Percentiles rank a stretch among this genome's conserved stretches.
Evolutionary conservation across 2,888 invertebrate genomes (phyloP).

Genomic region (Drosophila limbata): DNA sequence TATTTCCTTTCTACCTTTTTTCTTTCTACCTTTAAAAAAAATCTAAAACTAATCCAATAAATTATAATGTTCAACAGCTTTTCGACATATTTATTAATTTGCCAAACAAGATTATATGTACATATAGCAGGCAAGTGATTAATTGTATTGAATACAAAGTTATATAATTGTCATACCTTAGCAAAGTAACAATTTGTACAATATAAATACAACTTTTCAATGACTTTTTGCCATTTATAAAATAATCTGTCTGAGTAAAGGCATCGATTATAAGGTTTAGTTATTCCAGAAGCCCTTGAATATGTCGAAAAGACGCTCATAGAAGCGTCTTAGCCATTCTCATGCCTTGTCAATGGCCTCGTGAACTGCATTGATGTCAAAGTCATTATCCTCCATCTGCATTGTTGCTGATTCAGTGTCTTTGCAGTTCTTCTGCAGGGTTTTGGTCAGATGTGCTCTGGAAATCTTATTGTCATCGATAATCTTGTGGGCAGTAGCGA

Average conservation of each 20-base stretch:
- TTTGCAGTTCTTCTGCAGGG: conserved; percentile 73
- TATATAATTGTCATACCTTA: background rate
- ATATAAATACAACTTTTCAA: background rate
- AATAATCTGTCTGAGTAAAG: background rate
- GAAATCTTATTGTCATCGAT: conserved; percentile 74
- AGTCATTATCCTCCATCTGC: conserved; percentile 41
- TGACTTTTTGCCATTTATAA: background rate
- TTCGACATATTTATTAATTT: conserved; percentile 2
- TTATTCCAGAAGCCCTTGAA: conserved; percentile 62
- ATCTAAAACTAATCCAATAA: too few relatives aligned
- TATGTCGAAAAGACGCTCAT: conserved; percentile 71
- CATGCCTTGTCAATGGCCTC: conserved; percentile 67
- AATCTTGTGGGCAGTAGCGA: conserved; percentile 70
- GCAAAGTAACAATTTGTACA: background rate
- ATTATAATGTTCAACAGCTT: background rate
- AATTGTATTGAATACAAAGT: background rate
- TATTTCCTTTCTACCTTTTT: too few relatives aligned
- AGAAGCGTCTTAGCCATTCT: conserved; percentile 75
- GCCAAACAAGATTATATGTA: background rate
- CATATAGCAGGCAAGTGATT: background rate
- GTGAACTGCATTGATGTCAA: conserved; percentile 48
- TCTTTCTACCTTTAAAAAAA: too few relatives aligned
- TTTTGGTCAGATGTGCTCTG: conserved; percentile 69
- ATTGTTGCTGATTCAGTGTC: conserved; percentile 14
- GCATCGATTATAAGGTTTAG: conserved; percentile 16